These are phyloP conservation scores for Petrolisthes cinctipes DNA, from an alignment of 2,888 invertebrate species.

Conservation along the genomic window DNA sequence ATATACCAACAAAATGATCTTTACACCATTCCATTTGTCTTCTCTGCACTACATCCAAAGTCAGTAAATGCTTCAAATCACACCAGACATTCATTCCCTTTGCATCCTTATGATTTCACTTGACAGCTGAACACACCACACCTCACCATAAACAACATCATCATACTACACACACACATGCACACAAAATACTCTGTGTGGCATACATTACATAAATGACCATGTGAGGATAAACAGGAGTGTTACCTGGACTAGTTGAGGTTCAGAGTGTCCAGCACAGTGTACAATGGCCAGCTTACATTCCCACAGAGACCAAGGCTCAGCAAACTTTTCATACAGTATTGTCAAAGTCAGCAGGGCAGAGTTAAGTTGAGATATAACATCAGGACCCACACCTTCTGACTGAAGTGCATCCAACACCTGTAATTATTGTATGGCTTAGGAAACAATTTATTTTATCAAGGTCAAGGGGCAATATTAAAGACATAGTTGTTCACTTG, in stretches of 20 bases:
- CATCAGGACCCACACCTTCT: conserved; percentile 71
- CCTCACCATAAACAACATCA: not conserved
- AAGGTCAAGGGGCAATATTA: not conserved
- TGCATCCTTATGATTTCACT: no score
- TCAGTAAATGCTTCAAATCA: no score
- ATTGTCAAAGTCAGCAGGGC: conserved; percentile 88
- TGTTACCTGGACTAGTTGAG: conserved; percentile 86
- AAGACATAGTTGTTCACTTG: not conserved
- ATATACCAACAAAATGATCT: no score
- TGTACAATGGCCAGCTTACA: conserved; percentile 94
- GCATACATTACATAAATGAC: not conserved
- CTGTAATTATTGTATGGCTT: no score
- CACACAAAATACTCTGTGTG: not conserved
- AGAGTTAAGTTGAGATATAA: conserved; percentile 81
- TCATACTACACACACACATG: not conserved
- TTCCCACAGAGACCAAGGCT: conserved; percentile 89
- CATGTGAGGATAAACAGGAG: conserved; percentile 69
- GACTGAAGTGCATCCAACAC: conserved; percentile 77
- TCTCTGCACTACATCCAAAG: no score
- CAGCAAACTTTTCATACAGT: conserved; percentile 84
- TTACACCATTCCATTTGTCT: no score
- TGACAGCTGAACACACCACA: not conserved
- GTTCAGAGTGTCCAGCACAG: conserved; percentile 93
- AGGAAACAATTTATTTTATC: not conserved
- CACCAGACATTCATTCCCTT: no score